Evolutionary conservation across 2,888 invertebrate species (phyloP).

Genomic region (Dysmachus trigonus): DNA sequence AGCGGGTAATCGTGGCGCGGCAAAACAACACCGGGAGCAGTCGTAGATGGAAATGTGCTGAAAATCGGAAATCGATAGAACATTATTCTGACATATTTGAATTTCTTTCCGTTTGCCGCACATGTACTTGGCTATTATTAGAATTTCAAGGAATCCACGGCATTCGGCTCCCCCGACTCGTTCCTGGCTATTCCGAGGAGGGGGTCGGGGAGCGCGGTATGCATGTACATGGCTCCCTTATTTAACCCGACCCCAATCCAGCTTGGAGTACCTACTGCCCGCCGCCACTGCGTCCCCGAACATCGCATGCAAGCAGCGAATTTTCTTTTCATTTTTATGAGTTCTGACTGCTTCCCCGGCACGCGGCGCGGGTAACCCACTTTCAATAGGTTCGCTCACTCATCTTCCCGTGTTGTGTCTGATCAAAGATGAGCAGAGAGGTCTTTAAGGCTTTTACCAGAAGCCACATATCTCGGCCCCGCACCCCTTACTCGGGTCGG

Average conservation of each 20-base stretch:
- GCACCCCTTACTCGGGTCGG: background rate
- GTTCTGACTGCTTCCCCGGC: slow-evolving; percentile 25
- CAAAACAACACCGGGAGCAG: slow-evolving; percentile 21
- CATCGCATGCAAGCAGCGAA: slow-evolving; percentile 30
- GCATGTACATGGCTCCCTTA: slow-evolving; percentile 19
- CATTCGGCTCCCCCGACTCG: background rate
- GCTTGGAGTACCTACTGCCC: background rate
- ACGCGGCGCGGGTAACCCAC: slow-evolving; percentile 34
- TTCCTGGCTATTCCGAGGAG: background rate
- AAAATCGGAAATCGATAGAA: slow-evolving; percentile 44
- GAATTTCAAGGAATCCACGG: slow-evolving; percentile 7
- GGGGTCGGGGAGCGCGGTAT: background rate
- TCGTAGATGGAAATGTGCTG: slow-evolving; percentile 42
- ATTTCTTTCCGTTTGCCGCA: slow-evolving; percentile 18
- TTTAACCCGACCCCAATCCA: background rate
- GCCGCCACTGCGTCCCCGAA: background rate
- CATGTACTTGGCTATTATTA: slow-evolving; percentile 29
- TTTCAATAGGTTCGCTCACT: slow-evolving; percentile 26
- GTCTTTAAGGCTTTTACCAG: slow-evolving; percentile 34
- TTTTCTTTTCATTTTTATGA: slow-evolving; percentile 41
- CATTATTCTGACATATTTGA: slow-evolving; percentile 47
- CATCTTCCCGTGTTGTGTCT: slow-evolving; percentile 34
- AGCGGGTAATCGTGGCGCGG: background rate
- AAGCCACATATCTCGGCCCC: background rate
- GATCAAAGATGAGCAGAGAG: slow-evolving; percentile 37